phyloP scores from a whole-genome alignment of 2,888 invertebrate genomes.

The Agrotis ipsilon region DNA sequence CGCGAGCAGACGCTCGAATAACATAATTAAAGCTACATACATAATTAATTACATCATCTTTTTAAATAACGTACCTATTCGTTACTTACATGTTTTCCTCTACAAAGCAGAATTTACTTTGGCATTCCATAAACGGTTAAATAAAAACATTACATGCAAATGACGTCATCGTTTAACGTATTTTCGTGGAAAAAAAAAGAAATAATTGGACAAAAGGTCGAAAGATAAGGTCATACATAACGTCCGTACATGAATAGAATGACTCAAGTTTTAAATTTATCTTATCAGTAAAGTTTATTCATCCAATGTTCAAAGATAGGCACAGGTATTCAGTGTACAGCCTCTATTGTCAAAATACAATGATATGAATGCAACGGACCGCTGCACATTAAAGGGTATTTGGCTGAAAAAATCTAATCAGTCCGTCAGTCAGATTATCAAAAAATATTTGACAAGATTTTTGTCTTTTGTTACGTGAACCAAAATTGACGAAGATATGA shows the following conservation, averaged over 20 bases:
- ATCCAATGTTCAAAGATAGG: constrained; percentile 27
- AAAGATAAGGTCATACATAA: constrained; percentile 40
- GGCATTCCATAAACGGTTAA: constrained; percentile 32
- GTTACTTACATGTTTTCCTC: constrained; percentile 35
- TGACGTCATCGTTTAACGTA: constrained; percentile 50
- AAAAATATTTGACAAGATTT: too few species aligned
- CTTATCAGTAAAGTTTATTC: constrained; percentile 33
- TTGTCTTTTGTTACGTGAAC: too few species aligned
- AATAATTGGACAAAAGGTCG: constrained; percentile 55
- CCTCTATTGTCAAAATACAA: constrained; percentile 34
- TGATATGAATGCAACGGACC: background rate
- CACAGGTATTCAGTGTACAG: constrained; percentile 11
- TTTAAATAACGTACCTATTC: constrained; percentile 29
- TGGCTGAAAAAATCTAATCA: too few species aligned
- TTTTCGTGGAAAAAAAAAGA: constrained; percentile 33
- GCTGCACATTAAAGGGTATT: too few species aligned
- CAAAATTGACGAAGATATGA: too few species aligned
- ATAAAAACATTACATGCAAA: constrained; percentile 30
- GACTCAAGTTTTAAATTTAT: constrained; percentile 38
- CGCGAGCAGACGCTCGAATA: constrained; percentile 2
- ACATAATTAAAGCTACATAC: constrained; percentile 45
- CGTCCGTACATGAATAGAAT: constrained; percentile 21
- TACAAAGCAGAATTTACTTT: constrained; percentile 21
- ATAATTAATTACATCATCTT: constrained; percentile 57
- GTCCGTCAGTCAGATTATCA: too few species aligned